Evolutionary conservation across 2,888 invertebrate genomes (phyloP).

Genomic region (Eupithecia exiguata): DNA sequence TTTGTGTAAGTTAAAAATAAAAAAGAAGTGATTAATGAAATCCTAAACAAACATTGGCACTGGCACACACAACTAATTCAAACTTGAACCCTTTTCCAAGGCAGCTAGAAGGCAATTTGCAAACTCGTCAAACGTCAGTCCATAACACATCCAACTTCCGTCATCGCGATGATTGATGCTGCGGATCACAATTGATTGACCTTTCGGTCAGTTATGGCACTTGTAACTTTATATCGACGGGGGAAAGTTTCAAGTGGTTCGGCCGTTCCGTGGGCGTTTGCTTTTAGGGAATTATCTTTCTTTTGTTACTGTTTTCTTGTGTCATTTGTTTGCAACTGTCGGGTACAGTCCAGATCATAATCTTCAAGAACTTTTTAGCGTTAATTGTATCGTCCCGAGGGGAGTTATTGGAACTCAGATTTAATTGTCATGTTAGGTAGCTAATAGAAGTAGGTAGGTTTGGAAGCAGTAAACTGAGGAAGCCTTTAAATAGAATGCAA

Average conservation of each 20-base stretch:
- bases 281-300: constrained; percentile 15
- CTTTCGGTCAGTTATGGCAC: constrained; percentile 25
- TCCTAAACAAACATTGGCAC: constrained; percentile 26
- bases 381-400: neutral
- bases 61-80: constrained; percentile 5
- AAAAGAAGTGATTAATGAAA: constrained; percentile 15
- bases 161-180: constrained; percentile 39
- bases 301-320: constrained; percentile 7
- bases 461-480: neutral
- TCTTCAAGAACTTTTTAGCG: neutral
- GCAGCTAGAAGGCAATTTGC: constrained; percentile 28
- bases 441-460: neutral
- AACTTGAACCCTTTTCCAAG: constrained; percentile 24
- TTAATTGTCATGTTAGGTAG: neutral
- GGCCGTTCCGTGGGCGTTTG: neutral
- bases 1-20: neutral
- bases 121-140: constrained; percentile 31
- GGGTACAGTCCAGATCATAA: neutral
- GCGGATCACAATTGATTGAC: constrained; percentile 29
- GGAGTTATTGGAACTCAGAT: neutral
- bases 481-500: neutral
- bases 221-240: constrained; percentile 22
- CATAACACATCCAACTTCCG: constrained; percentile 31
- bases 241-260: constrained; percentile 25
- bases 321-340: constrained; percentile 5